Percentiles rank a stretch among this genome's conserved stretches.
These are phyloP conservation scores for Scopus umbretta DNA, from an alignment of 2,113 vertebrate species.

Conservation along the genomic window DNA sequence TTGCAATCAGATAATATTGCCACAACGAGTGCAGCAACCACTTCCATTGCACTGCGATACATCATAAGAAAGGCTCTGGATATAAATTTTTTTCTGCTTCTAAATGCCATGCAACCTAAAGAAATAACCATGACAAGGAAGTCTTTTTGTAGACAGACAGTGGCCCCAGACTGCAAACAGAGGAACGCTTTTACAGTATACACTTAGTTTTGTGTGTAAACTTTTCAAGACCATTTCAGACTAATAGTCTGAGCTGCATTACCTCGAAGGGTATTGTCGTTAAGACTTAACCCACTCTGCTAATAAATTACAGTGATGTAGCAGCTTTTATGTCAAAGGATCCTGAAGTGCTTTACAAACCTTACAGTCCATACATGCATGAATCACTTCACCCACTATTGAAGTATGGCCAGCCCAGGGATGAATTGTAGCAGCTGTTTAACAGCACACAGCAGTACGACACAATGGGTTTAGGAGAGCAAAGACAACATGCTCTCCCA, in stretches of 20 bases:
- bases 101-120: neutral
- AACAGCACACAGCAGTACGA: slow-evolving; percentile 41
- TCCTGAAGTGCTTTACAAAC: slow-evolving; percentile 63
- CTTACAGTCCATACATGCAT: slow-evolving; percentile 59
- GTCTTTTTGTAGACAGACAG: slow-evolving; percentile 25
- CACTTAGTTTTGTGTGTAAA: slow-evolving; percentile 47
- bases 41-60: neutral
- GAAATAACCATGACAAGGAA: slow-evolving; percentile 27
- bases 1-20: neutral
- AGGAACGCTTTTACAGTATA: slow-evolving; percentile 13
- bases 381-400: slow-evolving; percentile 63
- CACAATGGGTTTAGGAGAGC: slow-evolving; percentile 49
- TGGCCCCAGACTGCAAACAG: slow-evolving; percentile 37
- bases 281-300: slow-evolving; percentile 17
- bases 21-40: neutral
- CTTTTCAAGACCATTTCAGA: slow-evolving; percentile 53
- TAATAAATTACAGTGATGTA: slow-evolving; percentile 64
- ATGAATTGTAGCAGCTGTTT: slow-evolving; percentile 64
- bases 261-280: slow-evolving; percentile 40
- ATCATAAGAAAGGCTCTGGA: neutral
- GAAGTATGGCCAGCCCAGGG: slow-evolving; percentile 50
- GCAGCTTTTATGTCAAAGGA: slow-evolving; percentile 56
- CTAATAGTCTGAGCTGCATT: slow-evolving; percentile 24
- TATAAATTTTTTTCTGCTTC: neutral
- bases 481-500: slow-evolving; percentile 47